A percentile compares a stretch with the other conserved stretches of the same genome.
These are phyloP conservation scores for Esperia sulphurella DNA, from an alignment of 2,888 invertebrate genomes.

Conservation along the genomic window DNA sequence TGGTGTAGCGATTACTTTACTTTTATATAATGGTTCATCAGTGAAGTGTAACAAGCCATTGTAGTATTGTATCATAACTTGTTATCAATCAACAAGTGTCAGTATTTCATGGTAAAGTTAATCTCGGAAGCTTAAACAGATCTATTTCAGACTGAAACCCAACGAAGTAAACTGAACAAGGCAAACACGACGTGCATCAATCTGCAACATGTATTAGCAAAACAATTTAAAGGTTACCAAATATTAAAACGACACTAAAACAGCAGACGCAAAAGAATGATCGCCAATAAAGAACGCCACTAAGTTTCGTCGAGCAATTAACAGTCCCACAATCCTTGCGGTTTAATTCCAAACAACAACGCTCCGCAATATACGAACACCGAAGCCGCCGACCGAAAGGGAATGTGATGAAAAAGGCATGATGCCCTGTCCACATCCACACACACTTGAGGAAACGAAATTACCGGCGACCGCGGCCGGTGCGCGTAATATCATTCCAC, in stretches of 20 bases:
- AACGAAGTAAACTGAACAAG: not conserved
- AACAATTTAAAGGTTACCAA: not conserved
- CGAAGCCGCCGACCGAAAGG: slow-evolving; percentile 65
- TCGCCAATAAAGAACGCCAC: slow-evolving; percentile 40
- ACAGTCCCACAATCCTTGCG: slow-evolving; percentile 63
- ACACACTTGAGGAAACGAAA: slow-evolving; percentile 75
- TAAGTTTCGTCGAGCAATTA: slow-evolving; percentile 71
- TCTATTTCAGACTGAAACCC: too few species aligned
- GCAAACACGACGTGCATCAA: too few species aligned
- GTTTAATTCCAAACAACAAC: slow-evolving; percentile 66
- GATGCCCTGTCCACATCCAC: slow-evolving; percentile 53
- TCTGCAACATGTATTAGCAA: not conserved
- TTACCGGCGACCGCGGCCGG: slow-evolving; percentile 61
- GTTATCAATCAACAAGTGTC: too few species aligned
- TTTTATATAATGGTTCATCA: too few species aligned
- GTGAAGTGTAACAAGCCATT: too few species aligned
- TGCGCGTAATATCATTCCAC: slow-evolving; percentile 74
- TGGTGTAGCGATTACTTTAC: not conserved
- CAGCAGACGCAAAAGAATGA: slow-evolving; percentile 26
- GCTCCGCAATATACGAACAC: slow-evolving; percentile 67
- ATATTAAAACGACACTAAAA: slow-evolving; percentile 6
- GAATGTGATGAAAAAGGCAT: slow-evolving; percentile 77
- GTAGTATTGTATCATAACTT: too few species aligned
- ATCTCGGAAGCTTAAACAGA: too few species aligned
- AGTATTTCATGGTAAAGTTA: too few species aligned